Conservation (phyloP, 2,888 invertebrate genomes). For the Troilus luridus region DNA sequence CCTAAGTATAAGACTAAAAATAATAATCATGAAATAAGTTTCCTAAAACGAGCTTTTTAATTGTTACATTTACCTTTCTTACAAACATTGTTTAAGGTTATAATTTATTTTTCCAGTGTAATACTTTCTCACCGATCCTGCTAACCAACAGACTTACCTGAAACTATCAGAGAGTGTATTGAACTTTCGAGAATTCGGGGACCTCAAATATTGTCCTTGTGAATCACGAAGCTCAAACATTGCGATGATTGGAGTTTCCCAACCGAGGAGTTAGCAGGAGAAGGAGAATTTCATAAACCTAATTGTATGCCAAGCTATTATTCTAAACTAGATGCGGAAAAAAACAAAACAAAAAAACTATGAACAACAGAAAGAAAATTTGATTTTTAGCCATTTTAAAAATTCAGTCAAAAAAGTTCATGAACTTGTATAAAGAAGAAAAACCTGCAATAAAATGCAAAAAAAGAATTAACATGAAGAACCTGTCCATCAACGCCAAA, state of each 20-base stretch:
- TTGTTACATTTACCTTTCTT: too few species aligned
- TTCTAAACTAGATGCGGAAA: not conserved
- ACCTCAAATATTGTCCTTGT: conserved; percentile 8
- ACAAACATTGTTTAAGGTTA: not conserved
- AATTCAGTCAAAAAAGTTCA: too few species aligned
- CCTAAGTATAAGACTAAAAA: too few species aligned
- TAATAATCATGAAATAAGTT: too few species aligned
- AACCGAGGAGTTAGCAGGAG: not conserved
- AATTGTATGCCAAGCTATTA: not conserved
- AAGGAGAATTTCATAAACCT: not conserved
- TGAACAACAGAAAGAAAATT: too few species aligned
- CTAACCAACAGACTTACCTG: not conserved
- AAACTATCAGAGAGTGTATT: not conserved
- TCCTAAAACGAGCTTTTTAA: too few species aligned
- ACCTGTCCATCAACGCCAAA: too few species aligned
- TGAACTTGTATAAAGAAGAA: too few species aligned
- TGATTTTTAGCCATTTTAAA: too few species aligned
- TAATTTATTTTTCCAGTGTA: not conserved
- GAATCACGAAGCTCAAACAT: conserved; percentile 37
- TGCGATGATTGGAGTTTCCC: not conserved
- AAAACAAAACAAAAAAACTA: too few species aligned
- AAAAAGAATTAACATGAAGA: too few species aligned
- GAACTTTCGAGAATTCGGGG: not conserved
- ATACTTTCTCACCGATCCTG: not conserved
- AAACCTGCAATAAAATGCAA: too few species aligned